phyloP scores from a whole-genome alignment of 1,140 invertebrate genomes.

The Andrena cerasifolii region DNA sequence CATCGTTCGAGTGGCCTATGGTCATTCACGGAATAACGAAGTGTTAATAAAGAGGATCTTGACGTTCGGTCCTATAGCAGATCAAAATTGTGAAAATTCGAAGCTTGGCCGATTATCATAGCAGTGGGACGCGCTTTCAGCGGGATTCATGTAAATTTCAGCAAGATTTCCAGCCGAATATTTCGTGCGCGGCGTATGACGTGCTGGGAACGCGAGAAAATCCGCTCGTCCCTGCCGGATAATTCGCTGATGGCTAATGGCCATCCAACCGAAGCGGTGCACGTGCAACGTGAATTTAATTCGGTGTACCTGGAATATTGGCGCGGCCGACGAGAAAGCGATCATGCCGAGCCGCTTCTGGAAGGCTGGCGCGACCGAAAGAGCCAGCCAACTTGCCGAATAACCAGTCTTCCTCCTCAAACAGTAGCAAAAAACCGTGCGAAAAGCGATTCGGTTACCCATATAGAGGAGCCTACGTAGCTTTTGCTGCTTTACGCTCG shows the following conservation, averaged over 20 bases:
- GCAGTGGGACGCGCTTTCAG: conserved; percentile 38
- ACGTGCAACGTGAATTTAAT: conserved; percentile 59
- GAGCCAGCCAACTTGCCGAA: not conserved
- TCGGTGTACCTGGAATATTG: conserved; percentile 52
- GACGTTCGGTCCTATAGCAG: not conserved
- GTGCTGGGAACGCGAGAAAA: conserved; percentile 54
- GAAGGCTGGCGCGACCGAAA: not conserved
- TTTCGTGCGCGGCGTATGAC: conserved; percentile 27
- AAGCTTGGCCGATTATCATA: conserved; percentile 47
- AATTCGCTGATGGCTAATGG: conserved; percentile 66
- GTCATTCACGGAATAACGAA: not conserved
- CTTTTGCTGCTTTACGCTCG: no score
- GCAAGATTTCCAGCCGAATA: conserved; percentile 55
- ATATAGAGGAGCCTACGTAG: no score
- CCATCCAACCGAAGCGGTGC: conserved; percentile 43
- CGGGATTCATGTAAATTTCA: conserved; percentile 65
- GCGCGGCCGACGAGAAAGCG: conserved; percentile 34
- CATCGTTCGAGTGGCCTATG: no score
- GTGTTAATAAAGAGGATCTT: not conserved
- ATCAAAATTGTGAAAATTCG: conserved; percentile 15
- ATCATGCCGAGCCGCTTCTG: conserved; percentile 10
- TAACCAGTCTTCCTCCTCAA: not conserved
- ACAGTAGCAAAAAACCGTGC: not conserved
- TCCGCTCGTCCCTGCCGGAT: conserved; percentile 51
- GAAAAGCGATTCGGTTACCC: not conserved